phyloP scores from a whole-genome alignment of 1,140 invertebrate species.

The Calliopsis andreniformis region DNA sequence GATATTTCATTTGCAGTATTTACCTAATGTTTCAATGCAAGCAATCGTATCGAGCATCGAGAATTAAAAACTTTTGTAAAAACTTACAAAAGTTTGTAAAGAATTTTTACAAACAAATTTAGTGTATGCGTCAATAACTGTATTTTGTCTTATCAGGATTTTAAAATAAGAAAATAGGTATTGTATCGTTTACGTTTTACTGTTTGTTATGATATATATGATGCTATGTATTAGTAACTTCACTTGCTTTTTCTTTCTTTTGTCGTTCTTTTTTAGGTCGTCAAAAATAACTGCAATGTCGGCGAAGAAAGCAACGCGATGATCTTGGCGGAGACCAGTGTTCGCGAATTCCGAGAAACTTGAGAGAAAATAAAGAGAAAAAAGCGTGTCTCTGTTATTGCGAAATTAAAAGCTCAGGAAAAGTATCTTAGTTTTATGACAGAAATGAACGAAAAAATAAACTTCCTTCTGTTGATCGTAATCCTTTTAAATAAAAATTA shows the following conservation, averaged over 20 bases:
- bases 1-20: no score
- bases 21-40: no score
- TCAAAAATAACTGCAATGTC: not conserved
- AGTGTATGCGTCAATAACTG: no score
- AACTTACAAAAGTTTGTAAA: no score
- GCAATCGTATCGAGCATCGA: no score
- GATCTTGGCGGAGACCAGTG: not conserved
- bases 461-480: not conserved
- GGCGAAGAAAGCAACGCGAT: not conserved
- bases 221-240: no score
- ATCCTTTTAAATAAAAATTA: not conserved
- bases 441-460: not conserved
- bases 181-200: no score
- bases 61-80: no score
- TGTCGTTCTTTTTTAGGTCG: not conserved
- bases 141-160: no score
- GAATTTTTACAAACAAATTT: no score
- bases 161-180: no score
- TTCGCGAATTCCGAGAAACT: not conserved
- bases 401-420: not conserved
- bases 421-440: not conserved
- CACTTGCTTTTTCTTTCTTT: not conserved
- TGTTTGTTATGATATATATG: no score
- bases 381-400: not conserved
- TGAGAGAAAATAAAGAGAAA: not conserved